phyloP scores from a whole-genome alignment of 1,140 invertebrate species.

The Drosophila funebris region DNA sequence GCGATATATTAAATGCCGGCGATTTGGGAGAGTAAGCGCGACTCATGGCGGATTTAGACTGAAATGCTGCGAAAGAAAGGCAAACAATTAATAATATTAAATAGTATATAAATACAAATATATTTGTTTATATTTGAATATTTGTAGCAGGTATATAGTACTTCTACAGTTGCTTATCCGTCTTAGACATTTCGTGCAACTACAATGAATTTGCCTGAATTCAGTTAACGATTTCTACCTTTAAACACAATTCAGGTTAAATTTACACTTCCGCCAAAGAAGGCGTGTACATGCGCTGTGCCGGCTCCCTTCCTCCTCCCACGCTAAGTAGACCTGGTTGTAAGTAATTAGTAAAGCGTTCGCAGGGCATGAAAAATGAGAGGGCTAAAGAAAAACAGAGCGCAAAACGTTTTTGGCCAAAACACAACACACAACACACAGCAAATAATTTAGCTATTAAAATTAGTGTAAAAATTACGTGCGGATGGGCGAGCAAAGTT shows the following conservation, averaged over 20 bases:
- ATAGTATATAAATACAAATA: neutral
- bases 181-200: too few species aligned
- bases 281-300: neutral
- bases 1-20: neutral
- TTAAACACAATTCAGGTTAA: neutral
- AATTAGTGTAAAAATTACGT: slow-evolving; percentile 67
- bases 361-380: slow-evolving; percentile 39
- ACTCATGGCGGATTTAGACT: neutral
- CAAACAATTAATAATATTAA: neutral
- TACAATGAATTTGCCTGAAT: neutral
- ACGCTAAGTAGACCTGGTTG: neutral
- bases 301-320: neutral
- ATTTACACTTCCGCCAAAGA: neutral
- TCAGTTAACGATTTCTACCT: neutral
- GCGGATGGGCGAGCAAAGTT: slow-evolving; percentile 43
- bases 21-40: neutral
- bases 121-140: too few species aligned
- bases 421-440: slow-evolving; percentile 30
- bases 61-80: neutral
- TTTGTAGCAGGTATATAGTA: too few species aligned
- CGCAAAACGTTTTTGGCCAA: slow-evolving; percentile 33
- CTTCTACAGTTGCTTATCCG: too few species aligned
- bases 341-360: slow-evolving; percentile 39
- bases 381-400: slow-evolving; percentile 11
- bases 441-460: slow-evolving; percentile 68